These are phyloP conservation scores for Rhyacichthys aspro DNA, from an alignment of 2,797 vertebrate genomes.

Conservation along the genomic window DNA sequence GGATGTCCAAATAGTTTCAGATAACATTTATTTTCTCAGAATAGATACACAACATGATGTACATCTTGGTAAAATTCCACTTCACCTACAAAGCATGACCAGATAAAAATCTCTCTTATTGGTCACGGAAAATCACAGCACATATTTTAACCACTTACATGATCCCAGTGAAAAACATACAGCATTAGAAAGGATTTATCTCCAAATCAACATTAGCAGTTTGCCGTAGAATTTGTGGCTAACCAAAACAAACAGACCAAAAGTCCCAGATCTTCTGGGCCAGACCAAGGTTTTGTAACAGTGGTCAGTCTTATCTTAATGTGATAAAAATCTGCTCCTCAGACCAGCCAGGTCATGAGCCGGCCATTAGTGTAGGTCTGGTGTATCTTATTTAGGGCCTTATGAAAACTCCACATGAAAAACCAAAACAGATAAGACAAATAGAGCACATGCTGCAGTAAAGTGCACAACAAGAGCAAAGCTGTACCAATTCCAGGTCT, in stretches of 20 bases:
- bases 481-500: background rate
- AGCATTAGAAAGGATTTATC: slow-evolving; percentile 7
- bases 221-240: background rate
- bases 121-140: slow-evolving; percentile 28
- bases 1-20: slow-evolving; percentile 34
- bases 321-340: slow-evolving; percentile 42
- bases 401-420: slow-evolving; percentile 36
- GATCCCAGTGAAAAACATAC: slow-evolving; percentile 33
- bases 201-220: slow-evolving; percentile 22
- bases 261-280: slow-evolving; percentile 41
- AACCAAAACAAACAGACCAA: slow-evolving; percentile 19
- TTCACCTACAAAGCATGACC: slow-evolving; percentile 44
- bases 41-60: slow-evolving; percentile 68
- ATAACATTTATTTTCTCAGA: slow-evolving; percentile 77
- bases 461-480: slow-evolving; percentile 32
- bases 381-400: slow-evolving; percentile 42
- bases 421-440: slow-evolving; percentile 36
- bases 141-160: slow-evolving; percentile 20
- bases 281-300: slow-evolving; percentile 36
- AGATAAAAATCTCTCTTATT: slow-evolving; percentile 21
- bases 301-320: slow-evolving; percentile 43
- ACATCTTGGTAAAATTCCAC: slow-evolving; percentile 47
- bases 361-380: slow-evolving; percentile 44
- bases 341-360: slow-evolving; percentile 51
- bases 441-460: slow-evolving; percentile 22